Conservation (phyloP, 2,797 vertebrate species). For the Eremophila alpestris region DNA sequence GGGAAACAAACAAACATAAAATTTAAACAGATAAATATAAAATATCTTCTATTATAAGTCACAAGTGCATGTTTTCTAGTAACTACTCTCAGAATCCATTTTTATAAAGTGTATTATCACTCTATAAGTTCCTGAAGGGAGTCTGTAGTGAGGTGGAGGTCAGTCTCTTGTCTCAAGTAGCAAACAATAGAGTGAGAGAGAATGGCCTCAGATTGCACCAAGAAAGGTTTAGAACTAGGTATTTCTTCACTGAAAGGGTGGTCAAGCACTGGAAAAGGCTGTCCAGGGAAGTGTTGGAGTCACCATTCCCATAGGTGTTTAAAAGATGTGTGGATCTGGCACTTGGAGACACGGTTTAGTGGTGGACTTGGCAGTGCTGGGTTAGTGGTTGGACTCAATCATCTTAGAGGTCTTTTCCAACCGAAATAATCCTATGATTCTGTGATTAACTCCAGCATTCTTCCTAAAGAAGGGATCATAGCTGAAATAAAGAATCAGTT, state of each 20-base stretch:
- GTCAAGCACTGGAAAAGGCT: background rate
- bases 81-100: background rate
- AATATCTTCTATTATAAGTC: background rate
- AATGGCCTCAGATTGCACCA: background rate
- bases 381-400: background rate
- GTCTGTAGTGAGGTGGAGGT: background rate
- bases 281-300: background rate
- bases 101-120: background rate
- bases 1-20: background rate
- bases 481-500: background rate
- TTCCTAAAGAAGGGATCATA: background rate
- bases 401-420: background rate
- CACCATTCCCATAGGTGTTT: background rate
- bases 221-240: background rate
- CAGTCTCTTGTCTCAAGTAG: background rate
- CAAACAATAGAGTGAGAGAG: background rate
- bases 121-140: background rate
- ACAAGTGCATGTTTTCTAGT: background rate
- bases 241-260: background rate
- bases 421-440: background rate
- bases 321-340: fast-evolving
- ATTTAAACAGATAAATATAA: background rate
- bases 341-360: background rate
- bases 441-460: background rate
- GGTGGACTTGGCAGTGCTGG: background rate